Percentiles rank a stretch among this genome's conserved stretches.
Evolutionary conservation across 2,888 invertebrate species (phyloP).

Genomic region (Malthinus seriepunctatus): DNA sequence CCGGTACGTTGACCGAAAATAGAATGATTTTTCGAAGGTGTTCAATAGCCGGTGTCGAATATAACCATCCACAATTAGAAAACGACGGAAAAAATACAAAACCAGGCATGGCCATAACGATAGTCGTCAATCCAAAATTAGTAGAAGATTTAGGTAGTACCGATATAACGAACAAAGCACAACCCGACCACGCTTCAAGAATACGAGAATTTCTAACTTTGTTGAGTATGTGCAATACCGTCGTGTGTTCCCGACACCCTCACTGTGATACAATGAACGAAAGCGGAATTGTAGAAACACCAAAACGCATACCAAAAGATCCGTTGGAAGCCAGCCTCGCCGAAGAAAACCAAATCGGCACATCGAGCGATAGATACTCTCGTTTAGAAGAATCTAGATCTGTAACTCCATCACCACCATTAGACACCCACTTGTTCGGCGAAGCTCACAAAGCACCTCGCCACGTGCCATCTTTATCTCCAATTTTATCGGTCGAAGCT

Average conservation of each 20-base stretch:
- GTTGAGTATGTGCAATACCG: constrained; percentile 94
- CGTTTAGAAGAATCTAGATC: constrained; percentile 78
- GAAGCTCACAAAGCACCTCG: constrained; percentile 50
- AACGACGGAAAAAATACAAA: constrained; percentile 59
- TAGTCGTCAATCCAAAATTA: constrained; percentile 58
- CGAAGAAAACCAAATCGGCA: constrained; percentile 14
- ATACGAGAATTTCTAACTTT: constrained; percentile 89
- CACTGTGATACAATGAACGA: constrained; percentile 74
- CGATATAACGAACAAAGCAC: constrained; percentile 31
- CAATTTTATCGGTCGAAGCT: constrained; percentile 61
- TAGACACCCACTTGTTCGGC: constrained; percentile 40
- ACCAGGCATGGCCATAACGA: constrained; percentile 54
- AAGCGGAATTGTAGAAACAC: constrained; percentile 63
- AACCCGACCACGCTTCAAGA: constrained; percentile 65
- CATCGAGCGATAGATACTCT: constrained; percentile 55
- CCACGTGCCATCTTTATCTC: constrained; percentile 58
- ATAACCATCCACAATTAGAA: constrained; percentile 78
- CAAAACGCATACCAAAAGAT: constrained; percentile 32
- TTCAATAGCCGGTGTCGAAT: constrained; percentile 86
- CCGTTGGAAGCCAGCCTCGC: constrained; percentile 17
- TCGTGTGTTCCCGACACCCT: constrained; percentile 88
- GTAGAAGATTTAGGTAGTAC: constrained; percentile 56
- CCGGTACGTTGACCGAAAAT: constrained; percentile 96
- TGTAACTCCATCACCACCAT: constrained; percentile 69
- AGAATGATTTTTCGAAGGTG: constrained; percentile 95